phyloP scores from a whole-genome alignment of 2,797 vertebrate species.

The Chelidonichthys spinosus region DNA sequence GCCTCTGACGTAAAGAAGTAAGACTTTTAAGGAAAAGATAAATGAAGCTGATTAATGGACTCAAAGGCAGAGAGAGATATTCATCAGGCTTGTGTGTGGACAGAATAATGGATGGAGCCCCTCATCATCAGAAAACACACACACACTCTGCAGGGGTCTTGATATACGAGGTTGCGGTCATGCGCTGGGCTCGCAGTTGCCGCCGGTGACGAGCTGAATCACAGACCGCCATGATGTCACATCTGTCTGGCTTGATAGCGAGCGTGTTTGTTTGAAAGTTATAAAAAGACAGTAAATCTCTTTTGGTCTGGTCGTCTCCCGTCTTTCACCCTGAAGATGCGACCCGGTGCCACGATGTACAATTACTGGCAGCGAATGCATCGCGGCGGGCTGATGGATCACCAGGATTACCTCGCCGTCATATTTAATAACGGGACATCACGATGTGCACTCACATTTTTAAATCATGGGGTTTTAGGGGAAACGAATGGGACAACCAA shows the following conservation, averaged over 20 bases:
- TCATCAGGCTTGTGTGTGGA: constrained; percentile 6
- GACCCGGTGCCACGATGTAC: constrained; percentile 57
- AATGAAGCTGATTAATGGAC: neutral
- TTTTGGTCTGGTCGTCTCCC: constrained; percentile 49
- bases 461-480: constrained; percentile 27
- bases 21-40: neutral
- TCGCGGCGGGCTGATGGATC: constrained; percentile 45
- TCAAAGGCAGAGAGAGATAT: neutral
- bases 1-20: neutral
- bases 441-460: constrained; percentile 28
- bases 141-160: constrained; percentile 51
- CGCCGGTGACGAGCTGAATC: constrained; percentile 61
- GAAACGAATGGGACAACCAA: constrained; percentile 36
- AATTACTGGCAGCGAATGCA: constrained; percentile 53
- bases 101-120: constrained; percentile 1
- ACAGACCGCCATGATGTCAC: constrained; percentile 74
- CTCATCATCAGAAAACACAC: constrained; percentile 8
- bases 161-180: constrained; percentile 65
- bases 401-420: constrained; percentile 53
- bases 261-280: constrained; percentile 15
- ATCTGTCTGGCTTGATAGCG: constrained; percentile 63
- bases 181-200: constrained; percentile 53
- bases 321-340: constrained; percentile 52
- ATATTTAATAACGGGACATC: constrained; percentile 53
- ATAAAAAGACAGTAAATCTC: constrained; percentile 66